These are phyloP conservation scores for Chouioia cunea DNA, from an alignment of 2,888 invertebrate genomes.

Conservation along the genomic window DNA sequence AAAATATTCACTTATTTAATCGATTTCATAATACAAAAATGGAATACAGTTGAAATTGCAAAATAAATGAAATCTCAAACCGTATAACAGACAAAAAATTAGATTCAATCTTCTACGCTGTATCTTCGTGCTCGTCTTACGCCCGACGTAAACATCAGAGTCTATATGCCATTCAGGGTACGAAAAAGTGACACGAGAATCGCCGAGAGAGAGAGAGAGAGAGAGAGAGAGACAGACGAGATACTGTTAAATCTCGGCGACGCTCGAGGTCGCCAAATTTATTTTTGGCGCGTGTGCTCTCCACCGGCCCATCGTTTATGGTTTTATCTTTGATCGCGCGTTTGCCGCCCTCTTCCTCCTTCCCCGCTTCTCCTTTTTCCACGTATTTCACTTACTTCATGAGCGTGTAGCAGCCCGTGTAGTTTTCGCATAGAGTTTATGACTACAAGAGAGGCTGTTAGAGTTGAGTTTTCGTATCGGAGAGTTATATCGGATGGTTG, in stretches of 20 bases:
- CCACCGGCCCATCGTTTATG: constrained; percentile 19
- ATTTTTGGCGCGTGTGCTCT: constrained; percentile 9
- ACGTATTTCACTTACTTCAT: too few species aligned
- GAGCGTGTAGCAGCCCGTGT: too few species aligned
- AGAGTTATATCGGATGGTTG: too few species aligned
- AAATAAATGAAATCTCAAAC: too few species aligned
- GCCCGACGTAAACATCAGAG: background rate
- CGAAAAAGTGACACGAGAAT: constrained; percentile 51
- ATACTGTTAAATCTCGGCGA: constrained; percentile 21
- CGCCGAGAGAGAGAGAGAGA: constrained; percentile 35
- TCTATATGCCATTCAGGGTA: constrained; percentile 19
- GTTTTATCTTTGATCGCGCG: constrained; percentile 33
- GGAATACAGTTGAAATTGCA: too few species aligned
- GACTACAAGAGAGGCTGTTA: too few species aligned
- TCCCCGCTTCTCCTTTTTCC: too few species aligned
- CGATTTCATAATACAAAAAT: too few species aligned
- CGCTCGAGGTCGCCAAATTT: constrained; percentile 21
- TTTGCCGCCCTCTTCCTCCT: background rate
- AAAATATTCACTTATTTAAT: too few species aligned
- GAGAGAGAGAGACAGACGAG: constrained; percentile 12
- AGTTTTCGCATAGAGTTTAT: too few species aligned
- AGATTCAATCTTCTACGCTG: background rate
- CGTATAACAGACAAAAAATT: too few species aligned
- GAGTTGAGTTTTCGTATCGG: too few species aligned
- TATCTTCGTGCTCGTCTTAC: background rate